A percentile compares a stretch with the other conserved stretches of the same genome.
Conservation (phyloP, 2,113 vertebrate species). For the Apistogramma diplotaenia region DNA sequence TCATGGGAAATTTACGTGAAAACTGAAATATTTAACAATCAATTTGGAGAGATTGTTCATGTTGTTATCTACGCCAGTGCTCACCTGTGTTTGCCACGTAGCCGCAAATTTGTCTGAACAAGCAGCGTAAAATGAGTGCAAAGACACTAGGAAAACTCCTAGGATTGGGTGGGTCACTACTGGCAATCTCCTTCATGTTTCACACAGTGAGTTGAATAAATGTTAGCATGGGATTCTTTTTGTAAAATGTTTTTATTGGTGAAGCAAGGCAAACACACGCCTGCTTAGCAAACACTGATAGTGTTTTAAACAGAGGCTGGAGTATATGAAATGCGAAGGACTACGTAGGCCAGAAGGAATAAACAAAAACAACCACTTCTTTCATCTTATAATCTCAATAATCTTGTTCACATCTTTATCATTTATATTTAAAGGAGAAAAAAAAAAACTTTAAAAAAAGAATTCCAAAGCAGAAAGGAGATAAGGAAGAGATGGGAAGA, state of each 20-base stretch:
- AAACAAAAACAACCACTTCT: neutral
- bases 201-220: neutral
- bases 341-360: neutral
- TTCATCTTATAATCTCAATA: neutral
- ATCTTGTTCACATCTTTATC: neutral
- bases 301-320: neutral
- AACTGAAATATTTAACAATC: neutral
- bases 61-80: neutral
- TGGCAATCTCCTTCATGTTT: neutral
- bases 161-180: neutral
- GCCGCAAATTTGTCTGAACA: neutral
- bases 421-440: neutral
- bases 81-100: neutral
- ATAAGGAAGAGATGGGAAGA: neutral
- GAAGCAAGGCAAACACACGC: neutral
- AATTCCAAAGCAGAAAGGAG: neutral
- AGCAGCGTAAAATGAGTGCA: neutral
- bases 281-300: neutral
- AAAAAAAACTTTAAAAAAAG: neutral
- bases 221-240: neutral
- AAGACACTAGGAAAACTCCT: neutral
- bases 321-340: neutral
- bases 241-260: neutral
- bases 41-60: neutral
- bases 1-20: neutral